Base-by-base conservation (phyloP, 2,113 vertebrate genomes). In the Gadus macrocephalus region DNA sequence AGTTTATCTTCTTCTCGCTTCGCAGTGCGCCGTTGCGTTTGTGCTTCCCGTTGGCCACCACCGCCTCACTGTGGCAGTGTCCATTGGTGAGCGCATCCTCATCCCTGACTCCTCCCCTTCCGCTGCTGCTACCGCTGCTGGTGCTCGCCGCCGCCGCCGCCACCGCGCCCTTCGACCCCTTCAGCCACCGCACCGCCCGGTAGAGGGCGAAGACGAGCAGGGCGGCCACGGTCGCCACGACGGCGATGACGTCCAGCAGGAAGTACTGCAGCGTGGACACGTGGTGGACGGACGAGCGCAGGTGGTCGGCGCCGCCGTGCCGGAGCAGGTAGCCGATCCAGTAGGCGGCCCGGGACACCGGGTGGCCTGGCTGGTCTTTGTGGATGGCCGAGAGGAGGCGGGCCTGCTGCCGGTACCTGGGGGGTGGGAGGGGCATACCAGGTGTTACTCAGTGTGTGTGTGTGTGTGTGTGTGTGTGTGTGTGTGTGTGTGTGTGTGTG, bases 251-350 rank as follows among this genome's bases (percentile, higher is more conserved):
- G 83, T 99, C 96, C 89, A 99, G 76, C 81, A 99, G 87, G 86
- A 97, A 98, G 91, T 99, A 99, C 89, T 98, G 96, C 86, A 93
- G 95, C 1, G 90, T 91, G 75, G 95, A 94, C 76, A 99, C 93
- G 62, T 90, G 88, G 69, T 98, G 94, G 61, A 98, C 94, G 8
- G 95, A 90, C 0, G 96, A 94, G 73, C 95, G 97, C 28, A 99
- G 91, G 87, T 99, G 97, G 28, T 90, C 89, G 22, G 96, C 96
- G 70, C 97, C 97, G 0, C 93, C 85, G 88, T 99, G 95, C 58
- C 96, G 95, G 55, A 99, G 93, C 68, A 98, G 91, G 83, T 99
- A 99, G 83, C 92, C 90, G 71, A 99, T 98, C 97, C 97, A 99
- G 83, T 97, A 98, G 9, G 93, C 88, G 2, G 96, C 96, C 66